These are phyloP conservation scores for Heterodera schachtii DNA, from an alignment of 1,140 invertebrate species.

Conservation along the genomic window DNA sequence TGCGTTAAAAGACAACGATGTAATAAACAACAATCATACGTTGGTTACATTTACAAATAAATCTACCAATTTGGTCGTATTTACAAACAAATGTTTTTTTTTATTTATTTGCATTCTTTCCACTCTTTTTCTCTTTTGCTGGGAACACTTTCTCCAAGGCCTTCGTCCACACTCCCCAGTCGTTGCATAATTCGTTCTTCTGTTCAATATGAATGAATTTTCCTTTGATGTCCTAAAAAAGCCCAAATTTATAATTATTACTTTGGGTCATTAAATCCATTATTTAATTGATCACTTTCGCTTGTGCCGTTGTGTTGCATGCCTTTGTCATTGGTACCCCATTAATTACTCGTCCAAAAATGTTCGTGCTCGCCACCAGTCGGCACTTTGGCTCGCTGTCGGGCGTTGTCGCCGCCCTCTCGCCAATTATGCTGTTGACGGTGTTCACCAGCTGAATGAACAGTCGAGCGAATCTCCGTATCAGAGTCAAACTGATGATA, in stretches of 20 bases:
- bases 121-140: slow-evolving; percentile 5
- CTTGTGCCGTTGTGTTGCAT: slow-evolving; percentile 21
- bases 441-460: slow-evolving; percentile 2
- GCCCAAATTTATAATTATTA: background rate
- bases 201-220: slow-evolving; percentile 48
- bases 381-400: slow-evolving; percentile 29
- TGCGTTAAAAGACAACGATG: background rate
- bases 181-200: slow-evolving; percentile 32
- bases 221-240: slow-evolving; percentile 42
- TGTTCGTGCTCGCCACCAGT: slow-evolving; percentile 43
- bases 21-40: no score
- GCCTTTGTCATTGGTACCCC: slow-evolving; percentile 36
- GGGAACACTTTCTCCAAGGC: slow-evolving; percentile 35
- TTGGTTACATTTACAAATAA: no score
- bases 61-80: no score
- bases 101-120: slow-evolving; percentile 2
- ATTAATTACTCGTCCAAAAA: slow-evolving; percentile 44
- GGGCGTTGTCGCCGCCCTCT: slow-evolving; percentile 32
- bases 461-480: no score
- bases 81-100: no score
- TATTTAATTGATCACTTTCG: slow-evolving; percentile 12
- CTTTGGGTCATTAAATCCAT: background rate
- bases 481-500: background rate
- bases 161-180: slow-evolving; percentile 37
- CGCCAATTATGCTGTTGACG: slow-evolving; percentile 23